Conservation (phyloP, 2,888 invertebrate genomes). For the Dryocosmus kuriphilus region DNA sequence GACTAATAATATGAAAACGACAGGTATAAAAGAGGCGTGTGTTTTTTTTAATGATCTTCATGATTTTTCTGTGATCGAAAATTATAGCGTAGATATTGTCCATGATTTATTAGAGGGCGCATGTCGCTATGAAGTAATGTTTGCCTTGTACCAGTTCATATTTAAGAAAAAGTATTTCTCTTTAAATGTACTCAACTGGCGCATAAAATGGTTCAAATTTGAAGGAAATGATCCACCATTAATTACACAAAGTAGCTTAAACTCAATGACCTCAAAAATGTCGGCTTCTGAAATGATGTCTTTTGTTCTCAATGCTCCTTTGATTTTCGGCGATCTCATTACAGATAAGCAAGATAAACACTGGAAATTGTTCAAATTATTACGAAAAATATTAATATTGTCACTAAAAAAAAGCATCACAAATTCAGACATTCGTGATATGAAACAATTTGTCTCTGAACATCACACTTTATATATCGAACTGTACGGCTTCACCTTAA, state of each 20-base stretch:
- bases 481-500: not conserved
- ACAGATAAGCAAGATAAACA: constrained; percentile 11
- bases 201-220: constrained; percentile 7
- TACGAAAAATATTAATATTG: constrained; percentile 1
- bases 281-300: constrained; percentile 18
- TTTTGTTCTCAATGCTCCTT: constrained; percentile 24
- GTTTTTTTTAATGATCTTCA: constrained; percentile 16
- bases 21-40: constrained; percentile 14
- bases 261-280: constrained; percentile 6
- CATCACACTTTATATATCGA: constrained; percentile 12
- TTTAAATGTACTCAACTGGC: not conserved
- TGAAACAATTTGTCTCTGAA: not conserved
- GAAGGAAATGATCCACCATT: constrained; percentile 5
- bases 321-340: constrained; percentile 23
- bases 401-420: not conserved
- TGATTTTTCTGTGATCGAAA: constrained; percentile 19
- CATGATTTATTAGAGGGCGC: constrained; percentile 13
- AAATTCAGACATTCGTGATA: not conserved
- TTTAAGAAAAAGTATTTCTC: constrained; percentile 2
- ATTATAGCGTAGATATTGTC: constrained; percentile 29
- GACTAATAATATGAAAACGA: not conserved
- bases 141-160: constrained; percentile 3
- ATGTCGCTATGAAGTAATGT: constrained; percentile 25
- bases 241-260: not conserved
- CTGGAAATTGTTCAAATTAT: constrained; percentile 19